Base-by-base conservation (phyloP, 2,888 invertebrate genomes). In the Polydrusus cervinus region DNA sequence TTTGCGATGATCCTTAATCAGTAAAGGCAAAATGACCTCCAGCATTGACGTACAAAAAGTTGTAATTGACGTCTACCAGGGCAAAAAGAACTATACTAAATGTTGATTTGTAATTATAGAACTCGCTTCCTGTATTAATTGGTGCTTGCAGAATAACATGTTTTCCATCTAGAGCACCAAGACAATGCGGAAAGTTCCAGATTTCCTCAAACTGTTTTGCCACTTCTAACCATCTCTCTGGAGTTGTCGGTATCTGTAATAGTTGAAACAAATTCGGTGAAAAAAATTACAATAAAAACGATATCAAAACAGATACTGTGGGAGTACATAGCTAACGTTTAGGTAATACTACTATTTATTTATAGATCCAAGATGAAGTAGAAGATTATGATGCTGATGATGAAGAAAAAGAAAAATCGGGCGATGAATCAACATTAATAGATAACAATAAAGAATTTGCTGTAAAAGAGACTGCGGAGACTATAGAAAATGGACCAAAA, bases 131-230 rank as follows among this genome's bases (percentile, higher is more conserved):
- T 1, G 49, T 16, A 34, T 71, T 69, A 25, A 57, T 16, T 43
- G 69, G 69, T 3, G 60, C 60, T n/a, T 69, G 69, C 14, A 69
- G 7, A 2, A 57, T 13, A n/a, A 80, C 66, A 73, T 82, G 81
- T 65, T 81, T 80, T 3, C 81, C 78, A 64, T 78, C 79, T 80
- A 16, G 45, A 80, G 80, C 62, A 30, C 30, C 43, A n/a, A n/a
- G 43, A 43, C 10, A 43, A 43, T 43, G 10, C 43, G n/a, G 43
- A n/a, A 80, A 79, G 66, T 79, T 74, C 80, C 80, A 81, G 8
- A 34, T 11, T 7, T 71, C 16, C 49, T 71, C 49, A 49, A 55
- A 67, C 20, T 16, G 9, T 11, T 61, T 57, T 57, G 25, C 57
- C 14, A 30, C 34, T 57, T 57, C 34, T 57, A 57, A 57, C 57